phyloP scores from a whole-genome alignment of 2,113 vertebrate genomes.

The Hypomesus transpacificus region DNA sequence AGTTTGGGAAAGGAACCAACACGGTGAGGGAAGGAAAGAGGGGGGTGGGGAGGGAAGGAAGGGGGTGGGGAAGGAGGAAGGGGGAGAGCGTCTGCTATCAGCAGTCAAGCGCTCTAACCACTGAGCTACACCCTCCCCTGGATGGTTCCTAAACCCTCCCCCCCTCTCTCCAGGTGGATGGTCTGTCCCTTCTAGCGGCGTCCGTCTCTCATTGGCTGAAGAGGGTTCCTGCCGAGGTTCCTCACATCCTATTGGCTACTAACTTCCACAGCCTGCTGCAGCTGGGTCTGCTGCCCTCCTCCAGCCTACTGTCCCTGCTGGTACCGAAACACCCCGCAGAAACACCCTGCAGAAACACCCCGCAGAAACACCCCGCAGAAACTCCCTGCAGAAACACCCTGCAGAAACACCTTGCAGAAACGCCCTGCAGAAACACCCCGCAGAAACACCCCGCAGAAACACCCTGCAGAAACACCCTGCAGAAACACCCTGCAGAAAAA shows the following conservation, averaged over 20 bases:
- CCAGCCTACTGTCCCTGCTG: constrained; percentile 78
- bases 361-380: too few relatives aligned
- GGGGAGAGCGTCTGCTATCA: too few relatives aligned
- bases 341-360: not conserved
- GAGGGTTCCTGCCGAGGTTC: constrained; percentile 71
- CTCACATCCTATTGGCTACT: constrained; percentile 87
- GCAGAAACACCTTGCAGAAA: not conserved
- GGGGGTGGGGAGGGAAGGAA: not conserved
- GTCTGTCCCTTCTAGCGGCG: constrained; percentile 86
- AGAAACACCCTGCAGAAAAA: not conserved
- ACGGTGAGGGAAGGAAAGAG: constrained; percentile 69
- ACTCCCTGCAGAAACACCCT: constrained; percentile 8
- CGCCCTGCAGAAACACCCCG: too few relatives aligned
- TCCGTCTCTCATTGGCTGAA: constrained; percentile 84
- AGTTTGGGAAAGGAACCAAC: constrained; percentile 98
- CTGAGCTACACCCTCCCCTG: too few relatives aligned
- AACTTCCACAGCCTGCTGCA: constrained; percentile 93
- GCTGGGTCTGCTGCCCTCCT: constrained; percentile 82
- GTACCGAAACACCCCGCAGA: constrained; percentile 52
- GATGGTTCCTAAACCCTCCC: too few relatives aligned
- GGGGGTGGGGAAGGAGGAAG: not conserved
- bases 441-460: constrained; percentile 1
- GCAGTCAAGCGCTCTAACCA: too few relatives aligned
- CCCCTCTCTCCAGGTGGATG: constrained; percentile 76
- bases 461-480: too few relatives aligned